These are phyloP conservation scores for Microcebus jonahi DNA, from an alignment of 2,113 vertebrate species.

Conservation along the genomic window DNA sequence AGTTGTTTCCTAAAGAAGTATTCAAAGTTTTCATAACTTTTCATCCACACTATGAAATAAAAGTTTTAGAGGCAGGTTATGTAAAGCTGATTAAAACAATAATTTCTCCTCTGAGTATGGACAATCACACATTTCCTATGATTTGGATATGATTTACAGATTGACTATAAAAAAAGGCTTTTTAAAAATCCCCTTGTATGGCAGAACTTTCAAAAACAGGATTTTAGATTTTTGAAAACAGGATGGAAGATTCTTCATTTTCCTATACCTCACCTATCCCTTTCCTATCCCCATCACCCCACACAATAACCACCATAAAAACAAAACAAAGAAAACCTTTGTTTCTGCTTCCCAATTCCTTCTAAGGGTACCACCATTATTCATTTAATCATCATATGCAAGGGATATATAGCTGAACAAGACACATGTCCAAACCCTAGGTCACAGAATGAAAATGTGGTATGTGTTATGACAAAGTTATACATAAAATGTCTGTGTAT, in stretches of 20 bases:
- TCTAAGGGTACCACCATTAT: not conserved
- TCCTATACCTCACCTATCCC: not conserved
- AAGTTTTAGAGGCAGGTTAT: slow-evolving; percentile 44
- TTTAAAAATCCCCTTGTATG: not conserved
- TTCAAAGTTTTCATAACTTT: slow-evolving; percentile 47
- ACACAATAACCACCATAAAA: not conserved
- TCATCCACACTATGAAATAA: slow-evolving; percentile 23
- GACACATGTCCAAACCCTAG: not conserved
- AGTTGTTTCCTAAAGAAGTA: slow-evolving; percentile 50
- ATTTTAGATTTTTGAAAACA: not conserved
- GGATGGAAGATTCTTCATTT: not conserved
- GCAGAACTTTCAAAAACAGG: not conserved
- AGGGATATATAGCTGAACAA: not conserved
- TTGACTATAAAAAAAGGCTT: not conserved
- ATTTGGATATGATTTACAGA: slow-evolving; percentile 22
- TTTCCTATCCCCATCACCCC: not conserved
- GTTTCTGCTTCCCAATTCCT: not conserved
- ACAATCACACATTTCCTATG: not conserved
- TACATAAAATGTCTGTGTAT: not conserved
- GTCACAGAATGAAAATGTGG: not conserved
- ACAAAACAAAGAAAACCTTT: not conserved
- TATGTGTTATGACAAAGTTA: not conserved
- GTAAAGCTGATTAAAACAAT: slow-evolving; percentile 35
- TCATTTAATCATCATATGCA: not conserved
- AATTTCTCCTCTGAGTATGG: slow-evolving; percentile 20